A percentile compares a stretch with the other conserved stretches of the same genome.
Evolutionary conservation across 1,140 invertebrate species (phyloP).

Genomic region (Cydia strobilella): DNA sequence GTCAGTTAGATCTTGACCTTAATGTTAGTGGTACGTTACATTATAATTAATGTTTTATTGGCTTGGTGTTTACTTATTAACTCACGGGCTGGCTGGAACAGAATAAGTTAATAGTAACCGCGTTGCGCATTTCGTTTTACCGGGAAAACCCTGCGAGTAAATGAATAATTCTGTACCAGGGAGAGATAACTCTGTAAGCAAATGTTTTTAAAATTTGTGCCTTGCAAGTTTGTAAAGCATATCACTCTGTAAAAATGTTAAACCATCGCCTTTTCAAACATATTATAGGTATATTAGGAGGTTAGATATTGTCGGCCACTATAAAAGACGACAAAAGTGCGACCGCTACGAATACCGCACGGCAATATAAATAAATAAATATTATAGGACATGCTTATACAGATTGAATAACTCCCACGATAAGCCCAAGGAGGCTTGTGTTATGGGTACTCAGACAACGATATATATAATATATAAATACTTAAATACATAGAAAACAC

Average conservation of each 20-base stretch:
- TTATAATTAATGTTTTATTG: background rate
- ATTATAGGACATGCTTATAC: too few relatives aligned
- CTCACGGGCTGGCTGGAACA: background rate
- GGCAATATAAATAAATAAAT: too few relatives aligned
- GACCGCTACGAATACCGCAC: too few relatives aligned
- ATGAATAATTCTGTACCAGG: conserved; percentile 11
- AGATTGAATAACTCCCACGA: too few relatives aligned
- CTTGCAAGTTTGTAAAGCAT: background rate
- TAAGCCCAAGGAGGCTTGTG: too few relatives aligned
- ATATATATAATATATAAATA: too few relatives aligned
- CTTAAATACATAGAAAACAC: too few relatives aligned
- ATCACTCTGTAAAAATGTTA: background rate
- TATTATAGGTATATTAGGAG: too few relatives aligned
- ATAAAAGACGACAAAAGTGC: too few relatives aligned
- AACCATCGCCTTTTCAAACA: too few relatives aligned
- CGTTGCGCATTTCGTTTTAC: background rate
- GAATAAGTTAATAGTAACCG: background rate
- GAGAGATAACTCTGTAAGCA: background rate
- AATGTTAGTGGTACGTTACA: background rate
- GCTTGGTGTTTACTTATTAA: conserved; percentile 2
- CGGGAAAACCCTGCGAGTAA: background rate
- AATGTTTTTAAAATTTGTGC: background rate
- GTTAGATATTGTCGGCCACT: too few relatives aligned
- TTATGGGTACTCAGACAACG: too few relatives aligned
- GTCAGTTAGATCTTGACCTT: background rate